A percentile compares a stretch with the other conserved stretches of the same genome.
phyloP scores from a whole-genome alignment of 2,888 invertebrate species.

The Ashinkailepas kermadecensis region DNA sequence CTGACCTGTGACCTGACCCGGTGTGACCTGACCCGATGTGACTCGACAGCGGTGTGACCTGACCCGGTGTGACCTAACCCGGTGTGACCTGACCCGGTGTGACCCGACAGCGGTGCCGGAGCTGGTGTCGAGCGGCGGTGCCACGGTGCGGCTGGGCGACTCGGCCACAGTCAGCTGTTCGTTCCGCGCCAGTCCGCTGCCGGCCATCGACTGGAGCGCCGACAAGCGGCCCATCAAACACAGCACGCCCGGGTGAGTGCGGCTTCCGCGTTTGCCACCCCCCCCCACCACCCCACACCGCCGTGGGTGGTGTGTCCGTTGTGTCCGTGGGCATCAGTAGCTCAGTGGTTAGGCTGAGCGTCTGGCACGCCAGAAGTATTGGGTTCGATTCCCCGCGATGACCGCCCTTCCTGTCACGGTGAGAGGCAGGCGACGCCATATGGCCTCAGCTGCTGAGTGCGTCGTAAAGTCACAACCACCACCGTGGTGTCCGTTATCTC shows the following conservation, averaged over 20 bases:
- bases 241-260: background rate
- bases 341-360: background rate
- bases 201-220: background rate
- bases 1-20: background rate
- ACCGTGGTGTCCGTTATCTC: too few species aligned
- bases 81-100: background rate
- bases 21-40: background rate
- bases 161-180: background rate
- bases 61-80: background rate
- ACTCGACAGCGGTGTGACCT: too few species aligned
- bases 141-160: background rate
- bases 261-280: background rate
- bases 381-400: too few species aligned
- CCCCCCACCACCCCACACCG: too few species aligned
- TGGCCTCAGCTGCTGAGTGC: too few species aligned
- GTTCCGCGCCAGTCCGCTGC: constrained; percentile 2
- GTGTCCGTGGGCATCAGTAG: background rate
- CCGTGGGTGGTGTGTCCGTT: too few species aligned
- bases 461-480: too few species aligned
- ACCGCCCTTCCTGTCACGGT: too few species aligned
- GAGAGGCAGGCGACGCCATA: too few species aligned
- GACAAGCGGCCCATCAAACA: background rate
- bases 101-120: background rate
- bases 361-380: too few species aligned
- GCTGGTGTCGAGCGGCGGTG: background rate